Evolutionary conservation across 1,140 invertebrate species (phyloP), one percentile per base, ranked within the genome.

Genomic region (Spodoptera frugiperda): DNA sequence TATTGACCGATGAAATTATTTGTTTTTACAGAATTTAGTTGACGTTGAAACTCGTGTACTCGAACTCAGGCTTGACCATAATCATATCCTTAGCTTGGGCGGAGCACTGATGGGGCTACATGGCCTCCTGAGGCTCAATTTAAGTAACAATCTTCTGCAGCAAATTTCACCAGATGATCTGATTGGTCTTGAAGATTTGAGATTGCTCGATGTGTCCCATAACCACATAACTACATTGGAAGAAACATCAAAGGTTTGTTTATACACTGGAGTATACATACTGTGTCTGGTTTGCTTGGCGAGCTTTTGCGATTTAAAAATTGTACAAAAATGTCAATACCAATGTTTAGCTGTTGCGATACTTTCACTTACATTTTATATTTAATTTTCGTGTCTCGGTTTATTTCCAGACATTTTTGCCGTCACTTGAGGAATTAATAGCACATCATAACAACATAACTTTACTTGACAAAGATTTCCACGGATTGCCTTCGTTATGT

Each of bases 401-500:
- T 86, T 73, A 67, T 80, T 95, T 95, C 79, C 92, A 98, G 97
- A 97, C 96, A n/a, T 96, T 96, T 89, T 91, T 98, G 55, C 97
- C 97, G 8, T 95, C 95, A 10, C 87, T 98, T 73, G 96, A 97
- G 86, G 96, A 96, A 79, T 87, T 98, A n/a, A 95, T 96, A 72
- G 96, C 96, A 3, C 96, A 96, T 33, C 95, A 97, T 85, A 98
- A 98, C 87, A 95, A 96, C 54, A 91, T 98, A 2, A 96, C 95
- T 4, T 91, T 95, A 39, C 92, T 97, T 72, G 96, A 97, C 39
- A 95, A 96, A 82, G 97, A 97, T 89, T 97, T 98, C 87, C 96
- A 97, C 78, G 97, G 97, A 1, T 93, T 98, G 63, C 97, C 97
- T 1, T 95, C 96, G 0, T 92, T 98, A 3, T 98, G 97, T 84